Conservation (phyloP, 2,888 invertebrate species). For the Coenonympha arcania region DNA sequence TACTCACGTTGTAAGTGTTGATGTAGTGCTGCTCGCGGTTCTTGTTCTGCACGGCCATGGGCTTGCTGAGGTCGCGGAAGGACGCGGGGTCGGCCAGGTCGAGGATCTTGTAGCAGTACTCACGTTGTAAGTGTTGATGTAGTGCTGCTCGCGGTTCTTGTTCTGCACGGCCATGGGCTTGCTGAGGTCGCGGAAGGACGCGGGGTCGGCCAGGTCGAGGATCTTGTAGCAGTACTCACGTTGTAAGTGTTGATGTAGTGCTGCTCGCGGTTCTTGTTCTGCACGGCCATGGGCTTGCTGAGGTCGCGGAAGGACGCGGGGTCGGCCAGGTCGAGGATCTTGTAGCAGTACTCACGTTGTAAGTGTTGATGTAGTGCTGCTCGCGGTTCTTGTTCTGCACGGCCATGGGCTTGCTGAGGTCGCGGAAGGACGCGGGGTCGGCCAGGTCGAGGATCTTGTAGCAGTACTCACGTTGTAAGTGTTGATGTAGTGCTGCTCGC, state of each 20-base stretch:
- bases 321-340: constrained; percentile 81
- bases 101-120: constrained; percentile 78
- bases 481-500: constrained; percentile 87
- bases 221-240: constrained; percentile 77
- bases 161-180: constrained; percentile 93
- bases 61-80: constrained; percentile 82
- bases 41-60: constrained; percentile 92
- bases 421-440: constrained; percentile 77
- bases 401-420: constrained; percentile 89
- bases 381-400: constrained; percentile 89
- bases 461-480: constrained; percentile 86
- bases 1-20: constrained; percentile 84
- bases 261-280: constrained; percentile 85
- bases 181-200: constrained; percentile 80
- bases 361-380: constrained; percentile 86
- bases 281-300: constrained; percentile 90
- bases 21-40: constrained; percentile 87
- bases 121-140: constrained; percentile 85
- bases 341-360: constrained; percentile 81
- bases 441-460: constrained; percentile 82
- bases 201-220: constrained; percentile 81
- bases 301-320: constrained; percentile 80
- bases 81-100: constrained; percentile 79
- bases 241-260: constrained; percentile 89
- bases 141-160: constrained; percentile 85